A percentile compares a stretch with the other conserved stretches of the same genome.
These are phyloP conservation scores for Drosophila nasuta DNA, from an alignment of 1,140 invertebrate species.

Conservation along the genomic window DNA sequence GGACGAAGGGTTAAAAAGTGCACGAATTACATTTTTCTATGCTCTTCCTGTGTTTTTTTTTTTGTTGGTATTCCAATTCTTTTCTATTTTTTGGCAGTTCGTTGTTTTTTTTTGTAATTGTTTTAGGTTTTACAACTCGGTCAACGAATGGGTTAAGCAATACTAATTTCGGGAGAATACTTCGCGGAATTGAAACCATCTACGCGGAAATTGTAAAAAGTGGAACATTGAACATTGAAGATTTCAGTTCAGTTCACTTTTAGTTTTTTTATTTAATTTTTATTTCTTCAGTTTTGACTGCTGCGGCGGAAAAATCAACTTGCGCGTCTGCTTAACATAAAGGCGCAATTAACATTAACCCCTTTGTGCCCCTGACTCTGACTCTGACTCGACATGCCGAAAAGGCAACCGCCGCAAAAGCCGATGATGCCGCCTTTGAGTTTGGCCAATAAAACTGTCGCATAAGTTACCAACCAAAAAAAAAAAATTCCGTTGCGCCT, in stretches of 20 bases:
- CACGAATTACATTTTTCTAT: conserved; percentile 58
- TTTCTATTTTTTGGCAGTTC: conserved; percentile 28
- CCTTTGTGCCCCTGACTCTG: conserved; percentile 56
- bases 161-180: conserved; percentile 32
- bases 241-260: conserved; percentile 6
- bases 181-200: conserved; percentile 6
- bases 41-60: conserved; percentile 31
- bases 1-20: conserved; percentile 72
- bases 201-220: conserved; percentile 69
- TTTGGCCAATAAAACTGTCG: conserved; percentile 74
- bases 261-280: not conserved
- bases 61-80: conserved; percentile 37
- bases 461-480: conserved; percentile 58
- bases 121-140: conserved; percentile 39
- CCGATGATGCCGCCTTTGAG: conserved; percentile 58
- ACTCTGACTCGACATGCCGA: conserved; percentile 16
- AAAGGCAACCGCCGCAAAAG: conserved; percentile 16
- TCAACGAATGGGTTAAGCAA: conserved; percentile 45
- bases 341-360: conserved; percentile 79
- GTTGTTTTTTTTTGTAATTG: conserved; percentile 23
- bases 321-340: conserved; percentile 67
- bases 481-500: conserved; percentile 49
- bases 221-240: conserved; percentile 15
- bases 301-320: conserved; percentile 52
- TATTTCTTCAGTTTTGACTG: conserved; percentile 35